These are phyloP conservation scores for Rissa tridactyla DNA, from an alignment of 2,113 vertebrate genomes.

Conservation along the genomic window DNA sequence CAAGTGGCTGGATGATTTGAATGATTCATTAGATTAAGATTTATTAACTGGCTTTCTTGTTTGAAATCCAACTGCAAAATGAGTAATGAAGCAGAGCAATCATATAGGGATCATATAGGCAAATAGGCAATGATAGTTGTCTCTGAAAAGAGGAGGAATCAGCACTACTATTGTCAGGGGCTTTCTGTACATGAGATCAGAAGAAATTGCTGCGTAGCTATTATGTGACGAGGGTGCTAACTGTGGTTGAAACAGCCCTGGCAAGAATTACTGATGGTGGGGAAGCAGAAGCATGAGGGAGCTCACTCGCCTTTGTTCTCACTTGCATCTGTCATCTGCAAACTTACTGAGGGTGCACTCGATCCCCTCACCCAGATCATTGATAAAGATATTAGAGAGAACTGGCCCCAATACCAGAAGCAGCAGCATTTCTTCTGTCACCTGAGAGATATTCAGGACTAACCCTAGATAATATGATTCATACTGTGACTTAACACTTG, in stretches of 20 bases:
- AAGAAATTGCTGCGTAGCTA: neutral
- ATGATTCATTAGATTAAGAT: constrained; percentile 2
- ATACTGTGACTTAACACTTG: neutral
- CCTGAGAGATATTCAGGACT: neutral
- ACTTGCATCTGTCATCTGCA: neutral
- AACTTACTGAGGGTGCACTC: no score
- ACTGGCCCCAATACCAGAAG: no score
- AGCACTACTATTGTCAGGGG: neutral
- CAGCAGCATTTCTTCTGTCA: neutral
- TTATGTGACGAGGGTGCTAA: neutral
- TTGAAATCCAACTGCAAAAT: neutral
- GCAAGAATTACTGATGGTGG: neutral
- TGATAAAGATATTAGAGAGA: no score
- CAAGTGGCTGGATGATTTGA: neutral
- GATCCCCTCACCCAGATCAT: no score
- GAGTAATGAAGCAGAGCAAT: neutral
- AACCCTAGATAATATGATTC: neutral
- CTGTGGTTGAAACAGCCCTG: neutral
- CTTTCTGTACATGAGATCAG: neutral
- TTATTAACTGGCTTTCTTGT: neutral
- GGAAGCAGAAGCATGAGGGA: neutral
- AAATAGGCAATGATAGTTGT: neutral
- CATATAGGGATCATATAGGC: neutral
- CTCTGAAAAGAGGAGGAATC: constrained; percentile 17
- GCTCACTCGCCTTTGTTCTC: neutral